These are phyloP conservation scores for Harpagifer antarcticus DNA, from an alignment of 2,797 vertebrate species.

Conservation along the genomic window DNA sequence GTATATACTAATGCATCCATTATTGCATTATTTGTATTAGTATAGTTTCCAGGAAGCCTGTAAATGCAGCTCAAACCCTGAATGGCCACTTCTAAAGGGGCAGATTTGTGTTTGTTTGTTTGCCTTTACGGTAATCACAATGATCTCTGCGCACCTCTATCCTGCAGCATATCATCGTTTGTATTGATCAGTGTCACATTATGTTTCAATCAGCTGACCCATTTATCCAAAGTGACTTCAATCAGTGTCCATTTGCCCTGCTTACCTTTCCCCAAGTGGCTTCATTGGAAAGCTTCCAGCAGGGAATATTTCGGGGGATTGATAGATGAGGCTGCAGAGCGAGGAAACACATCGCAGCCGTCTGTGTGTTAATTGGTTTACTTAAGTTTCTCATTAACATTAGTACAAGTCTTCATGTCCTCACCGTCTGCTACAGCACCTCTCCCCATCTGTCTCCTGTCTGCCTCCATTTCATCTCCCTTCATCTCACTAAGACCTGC, in stretches of 20 bases:
- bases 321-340: conserved; percentile 29
- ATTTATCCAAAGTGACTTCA: too few relatives aligned
- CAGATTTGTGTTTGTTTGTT: neutral
- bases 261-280: neutral
- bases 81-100: neutral
- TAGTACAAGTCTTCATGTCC: conserved; percentile 21
- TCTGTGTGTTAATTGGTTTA: conserved; percentile 65
- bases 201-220: too few relatives aligned
- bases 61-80: neutral
- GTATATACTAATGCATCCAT: too few relatives aligned
- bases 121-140: too few relatives aligned
- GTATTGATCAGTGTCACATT: neutral
- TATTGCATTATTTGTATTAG: too few relatives aligned
- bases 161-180: neutral
- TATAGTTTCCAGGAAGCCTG: neutral
- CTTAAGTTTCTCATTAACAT: conserved; percentile 28
- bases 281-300: neutral
- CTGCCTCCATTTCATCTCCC: conserved; percentile 34
- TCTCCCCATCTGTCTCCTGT: conserved; percentile 68
- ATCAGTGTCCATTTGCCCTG: neutral
- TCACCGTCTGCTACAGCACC: neutral
- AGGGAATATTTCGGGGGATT: conserved; percentile 19
- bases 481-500: conserved; percentile 15
- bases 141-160: neutral
- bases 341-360: neutral